Evolutionary conservation across 2,888 invertebrate species (phyloP), one percentile per base, ranked within the genome.

Genomic region (Rhingia campestris): DNA sequence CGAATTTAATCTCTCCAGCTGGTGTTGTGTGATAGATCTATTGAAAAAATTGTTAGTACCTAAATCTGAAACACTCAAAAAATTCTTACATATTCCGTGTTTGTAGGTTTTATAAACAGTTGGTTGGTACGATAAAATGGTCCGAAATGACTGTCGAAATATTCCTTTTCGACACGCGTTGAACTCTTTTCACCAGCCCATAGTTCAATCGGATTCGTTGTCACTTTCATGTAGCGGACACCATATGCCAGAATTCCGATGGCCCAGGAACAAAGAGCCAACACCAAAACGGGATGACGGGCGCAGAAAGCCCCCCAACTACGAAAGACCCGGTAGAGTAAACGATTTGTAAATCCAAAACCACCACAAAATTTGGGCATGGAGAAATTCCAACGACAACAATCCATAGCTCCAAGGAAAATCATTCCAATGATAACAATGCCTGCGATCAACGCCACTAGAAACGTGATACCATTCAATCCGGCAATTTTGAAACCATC

Each of bases 71-170:
- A 45, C 6, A 5, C 3, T 3, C 6, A 0, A n/a, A 14, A 2
- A 43, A 32, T 9, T 88, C 91, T 90, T 90, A 94, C 94, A 64
- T 90, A 89, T 0, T 92, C 91, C 43, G 94, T 90, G 1, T 93
- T 93, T 0, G 92, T 91, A 0, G 96, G 92, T 88, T 94, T 95
- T 39, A 99, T 93, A 88, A 97, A 98, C 66, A 99, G 92, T 92
- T 98, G 98, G 88, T 97, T 95, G 2, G 96, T 95, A 66, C 98
- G 93, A 90, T 97, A 97, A 91, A 98, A 98, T 0, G 97, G 97
- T 6, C 94, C 94, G 90, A 99, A 99, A 88, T 95, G 94, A 10
- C 93, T 91, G 90, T 99, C 98, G 88, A 96, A 99, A 89, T 95
- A 98, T 81, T 96, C 94, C 89, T 97, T 96, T 88, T 99, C 97